These are phyloP conservation scores for Chaitophorus viminalis DNA, from an alignment of 2,888 invertebrate genomes.

Conservation along the genomic window DNA sequence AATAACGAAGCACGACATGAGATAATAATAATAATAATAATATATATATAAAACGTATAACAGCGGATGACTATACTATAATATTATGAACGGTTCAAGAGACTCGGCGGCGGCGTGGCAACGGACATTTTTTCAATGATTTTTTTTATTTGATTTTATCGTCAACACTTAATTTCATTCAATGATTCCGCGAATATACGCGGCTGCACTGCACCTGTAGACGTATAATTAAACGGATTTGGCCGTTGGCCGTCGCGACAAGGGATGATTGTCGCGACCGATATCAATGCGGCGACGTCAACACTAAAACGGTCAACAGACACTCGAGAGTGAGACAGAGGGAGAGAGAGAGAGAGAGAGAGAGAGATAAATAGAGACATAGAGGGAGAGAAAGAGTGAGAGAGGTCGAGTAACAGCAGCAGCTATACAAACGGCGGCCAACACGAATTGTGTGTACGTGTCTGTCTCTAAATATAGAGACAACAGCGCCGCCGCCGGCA, in stretches of 20 bases:
- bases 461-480: slow-evolving; percentile 60
- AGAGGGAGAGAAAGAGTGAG: background rate
- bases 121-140: background rate
- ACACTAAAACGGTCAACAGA: slow-evolving; percentile 15
- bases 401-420: background rate
- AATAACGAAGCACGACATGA: too few relatives aligned
- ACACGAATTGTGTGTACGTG: slow-evolving; percentile 27
- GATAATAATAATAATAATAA: too few relatives aligned
- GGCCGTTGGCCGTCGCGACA: background rate
- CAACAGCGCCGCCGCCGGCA: slow-evolving; percentile 35
- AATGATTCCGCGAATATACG: too few relatives aligned
- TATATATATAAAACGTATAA: too few relatives aligned
- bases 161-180: too few relatives aligned
- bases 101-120: too few relatives aligned
- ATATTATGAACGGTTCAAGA: too few relatives aligned
- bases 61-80: too few relatives aligned
- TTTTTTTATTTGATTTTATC: too few relatives aligned
- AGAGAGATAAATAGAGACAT: too few relatives aligned
- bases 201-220: too few relatives aligned
- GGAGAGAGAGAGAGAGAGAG: background rate
- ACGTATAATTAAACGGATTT: too few relatives aligned
- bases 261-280: background rate
- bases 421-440: background rate
- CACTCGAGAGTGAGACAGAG: background rate
- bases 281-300: background rate